Evolutionary conservation across 2,888 invertebrate genomes (phyloP).

Genomic region (Aphrophora alni): DNA sequence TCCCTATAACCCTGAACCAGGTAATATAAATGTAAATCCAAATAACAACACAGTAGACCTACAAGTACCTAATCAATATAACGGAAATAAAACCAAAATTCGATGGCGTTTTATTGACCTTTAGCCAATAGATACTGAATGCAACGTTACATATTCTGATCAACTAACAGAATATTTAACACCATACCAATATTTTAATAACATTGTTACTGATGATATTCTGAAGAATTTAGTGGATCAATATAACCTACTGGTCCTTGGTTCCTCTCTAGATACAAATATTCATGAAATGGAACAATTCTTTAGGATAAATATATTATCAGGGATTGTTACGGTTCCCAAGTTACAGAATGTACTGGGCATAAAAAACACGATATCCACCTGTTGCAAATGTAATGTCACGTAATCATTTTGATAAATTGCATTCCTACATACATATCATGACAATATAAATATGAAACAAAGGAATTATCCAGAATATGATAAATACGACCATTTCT

Average conservation of each 20-base stretch:
- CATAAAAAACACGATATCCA: constrained; percentile 44
- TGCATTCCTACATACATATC: not conserved
- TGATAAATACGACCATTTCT: constrained; percentile 47
- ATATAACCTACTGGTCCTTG: not conserved
- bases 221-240: not conserved
- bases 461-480: constrained; percentile 30
- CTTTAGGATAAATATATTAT: constrained; percentile 47
- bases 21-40: not conserved
- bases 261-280: not conserved
- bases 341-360: constrained; percentile 50
- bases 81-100: not conserved
- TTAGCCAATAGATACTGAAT: not conserved
- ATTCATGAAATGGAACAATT: constrained; percentile 49
- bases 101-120: not conserved
- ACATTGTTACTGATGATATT: not conserved
- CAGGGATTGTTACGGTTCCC: constrained; percentile 48
- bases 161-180: not conserved
- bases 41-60: not conserved
- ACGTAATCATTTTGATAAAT: constrained; percentile 48
- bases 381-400: constrained; percentile 48
- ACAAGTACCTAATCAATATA: not conserved
- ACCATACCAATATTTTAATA: not conserved
- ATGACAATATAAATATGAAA: constrained; percentile 14
- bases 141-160: not conserved
- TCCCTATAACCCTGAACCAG: not conserved